A percentile compares a stretch with the other conserved stretches of the same genome.
Conservation (phyloP, 2,797 vertebrate genomes). For the Gallinago solitaria region DNA sequence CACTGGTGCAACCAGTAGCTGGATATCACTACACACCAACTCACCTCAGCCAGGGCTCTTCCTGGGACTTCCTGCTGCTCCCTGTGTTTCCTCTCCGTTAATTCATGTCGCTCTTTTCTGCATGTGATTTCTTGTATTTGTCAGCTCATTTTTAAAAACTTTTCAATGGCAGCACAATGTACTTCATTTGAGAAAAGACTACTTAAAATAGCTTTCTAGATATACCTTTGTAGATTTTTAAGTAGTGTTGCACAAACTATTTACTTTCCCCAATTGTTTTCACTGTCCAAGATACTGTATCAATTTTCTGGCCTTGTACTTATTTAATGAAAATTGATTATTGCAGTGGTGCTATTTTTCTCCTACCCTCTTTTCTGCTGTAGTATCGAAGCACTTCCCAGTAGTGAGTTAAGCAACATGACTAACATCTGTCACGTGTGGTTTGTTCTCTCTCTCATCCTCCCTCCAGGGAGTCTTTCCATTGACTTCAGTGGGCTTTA, state of each 20-base stretch:
- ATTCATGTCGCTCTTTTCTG: background rate
- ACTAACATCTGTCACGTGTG: slow-evolving; percentile 25
- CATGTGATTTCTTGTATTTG: background rate
- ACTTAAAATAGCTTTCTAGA: background rate
- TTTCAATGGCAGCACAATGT: background rate
- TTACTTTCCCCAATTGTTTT: background rate
- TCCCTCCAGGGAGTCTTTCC: background rate
- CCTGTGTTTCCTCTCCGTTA: background rate
- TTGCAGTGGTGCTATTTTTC: background rate
- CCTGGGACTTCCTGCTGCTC: background rate
- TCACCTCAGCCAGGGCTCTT: background rate
- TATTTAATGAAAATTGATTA: background rate
- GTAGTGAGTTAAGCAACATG: background rate
- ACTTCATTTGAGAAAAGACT: background rate
- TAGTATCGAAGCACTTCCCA: background rate
- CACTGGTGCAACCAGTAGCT: background rate
- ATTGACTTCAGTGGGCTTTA: slow-evolving; percentile 30
- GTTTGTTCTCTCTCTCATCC: slow-evolving; percentile 26
- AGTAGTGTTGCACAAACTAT: rapidly evolving
- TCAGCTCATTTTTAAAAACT: background rate
- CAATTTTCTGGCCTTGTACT: background rate
- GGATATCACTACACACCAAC: background rate
- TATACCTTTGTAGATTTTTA: background rate
- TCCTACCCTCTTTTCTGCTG: background rate
- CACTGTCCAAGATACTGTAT: background rate